Evolutionary conservation across 1,140 invertebrate species (phyloP).

Genomic region (Anastrepha ludens): DNA sequence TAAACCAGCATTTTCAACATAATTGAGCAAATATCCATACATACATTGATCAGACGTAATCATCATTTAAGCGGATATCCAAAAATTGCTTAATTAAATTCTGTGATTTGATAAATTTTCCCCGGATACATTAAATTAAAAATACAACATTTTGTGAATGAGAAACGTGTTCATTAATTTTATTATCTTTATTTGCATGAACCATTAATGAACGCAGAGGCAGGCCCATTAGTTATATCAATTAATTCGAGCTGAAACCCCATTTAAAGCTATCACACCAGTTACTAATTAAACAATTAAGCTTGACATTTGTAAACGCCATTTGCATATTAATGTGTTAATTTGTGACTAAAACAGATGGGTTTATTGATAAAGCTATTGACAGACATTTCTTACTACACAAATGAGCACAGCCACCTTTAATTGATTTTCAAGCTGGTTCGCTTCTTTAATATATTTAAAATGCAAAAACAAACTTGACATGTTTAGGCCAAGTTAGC

Average conservation of each 20-base stretch:
- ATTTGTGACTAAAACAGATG: constrained; percentile 18
- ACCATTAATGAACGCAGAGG: background rate
- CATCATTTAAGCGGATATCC: background rate
- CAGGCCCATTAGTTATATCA: constrained; percentile 22
- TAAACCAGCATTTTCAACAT: no score
- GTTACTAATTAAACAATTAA: constrained; percentile 50
- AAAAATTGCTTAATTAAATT: constrained; percentile 2
- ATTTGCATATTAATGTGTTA: constrained; percentile 46
- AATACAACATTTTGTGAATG: constrained; percentile 17
- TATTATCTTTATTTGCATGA: constrained; percentile 31
- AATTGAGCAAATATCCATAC: no score
- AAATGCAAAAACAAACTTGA: background rate
- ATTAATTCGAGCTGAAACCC: constrained; percentile 25
- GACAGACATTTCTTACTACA: background rate
- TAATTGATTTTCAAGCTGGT: constrained; percentile 7
- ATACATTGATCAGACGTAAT: no score
- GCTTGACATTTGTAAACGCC: constrained; percentile 35
- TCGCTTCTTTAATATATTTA: background rate
- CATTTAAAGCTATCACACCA: constrained; percentile 46
- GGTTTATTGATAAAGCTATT: background rate
- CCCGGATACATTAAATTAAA: background rate
- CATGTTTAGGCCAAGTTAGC: no score
- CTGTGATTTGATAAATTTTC: background rate
- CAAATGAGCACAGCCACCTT: background rate
- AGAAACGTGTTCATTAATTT: constrained; percentile 34